Base-by-base conservation (phyloP, 2,797 vertebrate genomes). In the Pseudochromis fuscus region DNA sequence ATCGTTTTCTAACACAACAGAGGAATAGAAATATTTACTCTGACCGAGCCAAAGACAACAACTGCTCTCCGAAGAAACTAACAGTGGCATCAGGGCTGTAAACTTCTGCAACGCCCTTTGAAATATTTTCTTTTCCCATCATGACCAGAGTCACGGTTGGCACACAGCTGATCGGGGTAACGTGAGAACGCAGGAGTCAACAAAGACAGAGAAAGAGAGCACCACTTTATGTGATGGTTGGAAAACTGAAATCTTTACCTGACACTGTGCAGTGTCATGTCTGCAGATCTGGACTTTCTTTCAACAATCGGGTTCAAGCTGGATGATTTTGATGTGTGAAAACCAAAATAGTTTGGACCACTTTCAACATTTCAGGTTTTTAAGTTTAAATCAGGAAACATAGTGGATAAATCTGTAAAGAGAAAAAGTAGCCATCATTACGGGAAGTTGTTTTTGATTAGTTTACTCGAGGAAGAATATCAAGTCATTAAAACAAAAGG, bases 1-100 rank as follows among this genome's bases (percentile, higher is more conserved):
- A 82, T 79, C 56, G 59, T 81, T 84, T 86, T 87, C 58, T 83
- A 77, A 87, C 83, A 90, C 87, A 88, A 81, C 83, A 84, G 74
- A 79, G 72, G 77, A 83, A 44, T 23, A 61, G 66, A 82, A 83
- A 79, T 91, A 79, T 90, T 91, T 89, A 89, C 72, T 59, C 52
- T 66, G 48, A 68, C 40, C 11, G 1, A 73, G 81, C 84, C 90
- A 91, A 90, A 76, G 73, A 76, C 83, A 89, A 88, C 83, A 86
- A 63, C 72, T 33, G 59, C 7, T 16, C 62, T 67, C 52, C 18
- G 25, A 33, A 82, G 70, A 86, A 76, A 78, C 81, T 82, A 86
- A 89, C 88, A 88, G 55, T 70, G 67, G 62, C 88, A 84, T 74
- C 51, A 30, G 57, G 62, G 15, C 55, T 49, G 73, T 65, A 79